phyloP scores from a whole-genome alignment of 2,797 vertebrate species.

The Chelmon rostratus region DNA sequence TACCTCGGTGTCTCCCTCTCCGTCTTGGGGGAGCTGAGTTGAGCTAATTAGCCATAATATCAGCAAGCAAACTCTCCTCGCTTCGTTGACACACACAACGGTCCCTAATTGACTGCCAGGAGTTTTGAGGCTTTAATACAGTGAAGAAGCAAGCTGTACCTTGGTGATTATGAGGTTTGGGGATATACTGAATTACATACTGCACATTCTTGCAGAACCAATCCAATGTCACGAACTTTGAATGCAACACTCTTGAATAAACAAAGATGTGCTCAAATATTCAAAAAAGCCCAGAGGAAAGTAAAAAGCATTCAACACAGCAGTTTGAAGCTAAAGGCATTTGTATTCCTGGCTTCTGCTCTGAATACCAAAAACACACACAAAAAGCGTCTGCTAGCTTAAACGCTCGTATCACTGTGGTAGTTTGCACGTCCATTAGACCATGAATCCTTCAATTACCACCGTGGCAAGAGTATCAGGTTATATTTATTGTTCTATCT shows the following conservation, averaged over 20 bases:
- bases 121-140: constrained; percentile 82
- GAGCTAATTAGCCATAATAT: constrained; percentile 86
- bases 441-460: constrained; percentile 67
- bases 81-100: constrained; percentile 81
- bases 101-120: constrained; percentile 82
- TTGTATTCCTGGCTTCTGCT: constrained; percentile 59
- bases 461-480: constrained; percentile 49
- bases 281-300: constrained; percentile 67
- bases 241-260: constrained; percentile 73
- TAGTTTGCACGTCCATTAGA: constrained; percentile 63
- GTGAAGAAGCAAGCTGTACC: constrained; percentile 80
- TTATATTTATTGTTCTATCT: constrained; percentile 62
- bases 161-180: constrained; percentile 81
- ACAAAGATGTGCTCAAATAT: constrained; percentile 74
- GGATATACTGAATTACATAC: constrained; percentile 74
- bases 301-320: constrained; percentile 54
- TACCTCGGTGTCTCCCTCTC: constrained; percentile 72
- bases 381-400: constrained; percentile 33
- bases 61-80: constrained; percentile 82
- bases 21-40: constrained; percentile 79
- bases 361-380: constrained; percentile 49
- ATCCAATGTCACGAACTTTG: constrained; percentile 76
- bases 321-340: constrained; percentile 62
- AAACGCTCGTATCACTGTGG: constrained; percentile 38
- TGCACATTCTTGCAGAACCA: constrained; percentile 78